Evolutionary conservation across 2,113 vertebrate species (phyloP).

Genomic region (Turnix velox): DNA sequence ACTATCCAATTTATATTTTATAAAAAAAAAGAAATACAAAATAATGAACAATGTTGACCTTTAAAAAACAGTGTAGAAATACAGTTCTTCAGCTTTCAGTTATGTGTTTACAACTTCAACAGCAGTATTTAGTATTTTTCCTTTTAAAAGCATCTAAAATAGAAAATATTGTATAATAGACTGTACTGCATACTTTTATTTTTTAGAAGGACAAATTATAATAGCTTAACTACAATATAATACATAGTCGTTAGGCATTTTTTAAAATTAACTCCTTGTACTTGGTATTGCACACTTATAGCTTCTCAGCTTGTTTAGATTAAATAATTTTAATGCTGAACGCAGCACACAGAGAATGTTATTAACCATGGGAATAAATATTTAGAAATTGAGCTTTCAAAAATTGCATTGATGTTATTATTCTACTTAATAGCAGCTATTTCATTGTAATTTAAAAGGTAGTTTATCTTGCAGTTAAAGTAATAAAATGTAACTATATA

Average conservation of each 20-base stretch:
- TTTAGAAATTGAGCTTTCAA: slow-evolving; percentile 32
- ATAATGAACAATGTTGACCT: neutral
- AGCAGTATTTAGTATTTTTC: neutral
- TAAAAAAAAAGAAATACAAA: neutral
- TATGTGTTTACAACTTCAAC: rapidly evolving
- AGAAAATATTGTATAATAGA: neutral
- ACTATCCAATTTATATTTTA: neutral
- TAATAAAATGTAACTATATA: slow-evolving; percentile 13
- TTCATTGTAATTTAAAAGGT: slow-evolving; percentile 45
- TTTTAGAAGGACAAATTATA: neutral
- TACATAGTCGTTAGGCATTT: neutral
- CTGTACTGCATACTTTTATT: neutral
- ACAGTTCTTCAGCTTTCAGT: neutral
- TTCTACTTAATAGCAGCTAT: slow-evolving; percentile 42
- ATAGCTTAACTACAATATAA: neutral
- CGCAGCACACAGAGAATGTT: neutral
- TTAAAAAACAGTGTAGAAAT: neutral
- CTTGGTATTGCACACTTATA: neutral
- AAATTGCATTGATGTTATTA: neutral
- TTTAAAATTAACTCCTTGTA: neutral
- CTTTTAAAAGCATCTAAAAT: neutral
- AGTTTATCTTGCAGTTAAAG: slow-evolving; percentile 38
- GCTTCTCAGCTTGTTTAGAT: neutral
- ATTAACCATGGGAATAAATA: slow-evolving; percentile 49
- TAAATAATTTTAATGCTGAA: slow-evolving; percentile 35